These are phyloP conservation scores for Liparis tanakae DNA, from an alignment of 2,797 vertebrate species.

Conservation along the genomic window DNA sequence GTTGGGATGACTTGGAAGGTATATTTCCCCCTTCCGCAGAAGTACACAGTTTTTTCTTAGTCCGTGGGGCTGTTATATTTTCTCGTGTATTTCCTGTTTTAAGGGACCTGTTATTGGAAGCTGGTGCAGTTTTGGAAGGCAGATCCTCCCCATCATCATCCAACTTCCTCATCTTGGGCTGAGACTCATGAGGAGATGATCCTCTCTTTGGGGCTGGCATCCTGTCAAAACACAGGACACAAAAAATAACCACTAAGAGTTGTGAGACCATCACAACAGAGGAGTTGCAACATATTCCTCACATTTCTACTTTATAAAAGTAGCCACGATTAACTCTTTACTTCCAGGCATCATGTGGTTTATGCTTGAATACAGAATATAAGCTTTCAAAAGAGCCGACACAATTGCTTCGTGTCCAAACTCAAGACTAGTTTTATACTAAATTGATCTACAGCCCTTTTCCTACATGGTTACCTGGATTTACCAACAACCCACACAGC, in stretches of 20 bases:
- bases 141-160: slow-evolving; percentile 71
- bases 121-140: slow-evolving; percentile 67
- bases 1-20: slow-evolving; percentile 60
- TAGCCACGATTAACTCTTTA: not conserved
- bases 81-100: slow-evolving; percentile 67
- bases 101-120: slow-evolving; percentile 60
- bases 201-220: slow-evolving; percentile 85
- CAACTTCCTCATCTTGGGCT: slow-evolving; percentile 77
- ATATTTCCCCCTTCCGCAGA: slow-evolving; percentile 61
- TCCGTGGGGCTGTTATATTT: slow-evolving; percentile 64
- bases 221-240: slow-evolving; percentile 59
- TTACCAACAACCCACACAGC: slow-evolving; percentile 48
- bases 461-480: slow-evolving; percentile 1
- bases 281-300: not conserved
- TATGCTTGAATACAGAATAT: not conserved
- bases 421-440: accelerated
- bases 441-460: not conserved
- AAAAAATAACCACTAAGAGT: slow-evolving; percentile 3
- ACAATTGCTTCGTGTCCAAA: not conserved
- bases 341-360: not conserved
- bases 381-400: not conserved
- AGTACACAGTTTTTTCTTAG: slow-evolving; percentile 73
- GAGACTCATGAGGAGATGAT: slow-evolving; percentile 71
- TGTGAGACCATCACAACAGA: not conserved
- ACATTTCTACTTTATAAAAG: not conserved